Evolutionary conservation across 2,888 invertebrate species (phyloP).

Genomic region (Macaria notata): DNA sequence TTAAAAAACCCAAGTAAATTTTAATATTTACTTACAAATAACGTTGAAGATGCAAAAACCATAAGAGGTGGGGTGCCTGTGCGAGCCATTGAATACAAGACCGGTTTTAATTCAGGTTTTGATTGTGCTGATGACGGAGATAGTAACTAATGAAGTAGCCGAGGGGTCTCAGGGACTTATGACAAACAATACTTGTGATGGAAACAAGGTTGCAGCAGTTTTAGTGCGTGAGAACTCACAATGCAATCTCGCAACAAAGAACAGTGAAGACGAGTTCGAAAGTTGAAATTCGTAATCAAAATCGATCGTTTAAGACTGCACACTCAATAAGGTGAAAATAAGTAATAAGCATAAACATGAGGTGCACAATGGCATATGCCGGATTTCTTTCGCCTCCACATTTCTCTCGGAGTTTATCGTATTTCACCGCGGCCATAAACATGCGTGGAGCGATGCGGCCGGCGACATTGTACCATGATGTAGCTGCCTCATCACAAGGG

Average conservation of each 20-base stretch:
- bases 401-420: slow-evolving; percentile 75
- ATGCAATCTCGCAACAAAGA: slow-evolving; percentile 41
- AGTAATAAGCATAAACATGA: slow-evolving; percentile 78
- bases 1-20: too few relatives aligned
- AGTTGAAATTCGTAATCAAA: slow-evolving; percentile 55
- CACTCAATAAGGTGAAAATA: slow-evolving; percentile 73
- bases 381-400: slow-evolving; percentile 76
- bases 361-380: slow-evolving; percentile 67
- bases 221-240: slow-evolving; percentile 39
- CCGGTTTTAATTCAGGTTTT: slow-evolving; percentile 60
- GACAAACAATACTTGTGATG: slow-evolving; percentile 31
- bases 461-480: slow-evolving; percentile 79
- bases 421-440: slow-evolving; percentile 75
- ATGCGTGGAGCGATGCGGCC: slow-evolving; percentile 66
- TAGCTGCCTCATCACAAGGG: slow-evolving; percentile 80
- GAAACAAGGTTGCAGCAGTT: slow-evolving; percentile 17
- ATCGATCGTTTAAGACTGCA: slow-evolving; percentile 59
- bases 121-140: slow-evolving; percentile 55
- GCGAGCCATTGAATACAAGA: slow-evolving; percentile 50
- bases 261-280: slow-evolving; percentile 42
- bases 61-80: slow-evolving; percentile 35
- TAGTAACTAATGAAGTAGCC: slow-evolving; percentile 49
- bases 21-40: background rate
- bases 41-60: slow-evolving; percentile 24
- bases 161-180: slow-evolving; percentile 40